Evolutionary conservation across 2,113 vertebrate genomes (phyloP), one percentile per base, ranked within the genome.

Genomic region (Callopanchax toddi): DNA sequence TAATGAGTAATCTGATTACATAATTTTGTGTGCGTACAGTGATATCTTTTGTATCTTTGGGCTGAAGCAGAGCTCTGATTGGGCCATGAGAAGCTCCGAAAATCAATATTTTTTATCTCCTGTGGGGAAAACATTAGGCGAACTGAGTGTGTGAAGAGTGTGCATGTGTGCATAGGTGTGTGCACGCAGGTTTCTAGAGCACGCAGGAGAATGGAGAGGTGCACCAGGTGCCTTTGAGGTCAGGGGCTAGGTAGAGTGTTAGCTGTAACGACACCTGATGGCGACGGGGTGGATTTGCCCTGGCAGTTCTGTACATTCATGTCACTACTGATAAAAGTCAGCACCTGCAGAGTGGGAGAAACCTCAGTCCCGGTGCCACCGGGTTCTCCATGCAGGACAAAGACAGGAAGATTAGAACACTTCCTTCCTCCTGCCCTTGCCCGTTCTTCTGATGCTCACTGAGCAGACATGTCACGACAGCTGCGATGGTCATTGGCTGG

Each of bases 271-370:
- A 89, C 88, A 89, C 87, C 88, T 90, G 90, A 90, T 85, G 86
- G 83, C 82, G 44, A 76, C 76, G 63, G 44, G 69, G 76, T 44
- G 82, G 83, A 91, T 91, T 83, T 36, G 70, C 69, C 83, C 80
- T 89, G 90, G 88, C 88, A 91, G 76, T 88, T 88, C 87, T 86
- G 87, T 91, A 88, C 82, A 81, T 85, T 71, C 77, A 57, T 67
- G 90, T 91, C 90, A 90, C 75, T 76, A 34, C 74, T 32, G 77
- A 91, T 91, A 70, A 89, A 82, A 87, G 83, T 88, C 86, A 86
- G 74, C 45, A 82, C 66, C 78, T 51, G 57, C 78, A 67, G 84
- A 84, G 80, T 67, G 59, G 85, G 68, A 84, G 51, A 65, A 82
- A 76, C 74, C 54, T 71, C 81, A 51, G 76, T 6, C 50, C 54